These are phyloP conservation scores for Drosophila dunni DNA, from an alignment of 1,140 invertebrate genomes.

Conservation along the genomic window DNA sequence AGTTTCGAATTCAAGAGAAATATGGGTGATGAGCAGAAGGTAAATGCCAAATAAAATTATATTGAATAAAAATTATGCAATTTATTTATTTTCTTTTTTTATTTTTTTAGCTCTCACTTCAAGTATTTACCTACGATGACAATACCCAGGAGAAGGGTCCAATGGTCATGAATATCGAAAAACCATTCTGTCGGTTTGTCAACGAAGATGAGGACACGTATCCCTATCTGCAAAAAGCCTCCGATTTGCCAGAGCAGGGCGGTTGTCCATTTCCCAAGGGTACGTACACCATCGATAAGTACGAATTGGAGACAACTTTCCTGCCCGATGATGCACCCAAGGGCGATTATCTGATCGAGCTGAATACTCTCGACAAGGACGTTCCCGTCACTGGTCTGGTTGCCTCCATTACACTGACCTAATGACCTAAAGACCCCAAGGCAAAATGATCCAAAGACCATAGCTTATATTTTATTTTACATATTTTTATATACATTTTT, in stretches of 20 bases:
- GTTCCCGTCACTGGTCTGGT: constrained; percentile 49
- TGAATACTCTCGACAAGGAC: constrained; percentile 51
- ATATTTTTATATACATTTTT: background rate
- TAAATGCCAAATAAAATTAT: constrained; percentile 7
- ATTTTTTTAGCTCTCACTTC: constrained; percentile 38
- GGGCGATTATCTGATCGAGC: constrained; percentile 56
- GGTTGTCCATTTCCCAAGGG: constrained; percentile 68
- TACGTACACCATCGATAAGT: constrained; percentile 61
- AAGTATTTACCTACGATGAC: constrained; percentile 55
- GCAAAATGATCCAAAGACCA: background rate
- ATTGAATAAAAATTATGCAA: background rate
- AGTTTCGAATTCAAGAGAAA: constrained; percentile 64
- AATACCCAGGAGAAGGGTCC: constrained; percentile 44
- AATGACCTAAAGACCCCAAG: background rate
- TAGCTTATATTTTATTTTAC: too few species aligned
- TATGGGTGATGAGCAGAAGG: constrained; percentile 64
- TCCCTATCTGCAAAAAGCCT: constrained; percentile 55
- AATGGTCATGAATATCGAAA: constrained; percentile 63
- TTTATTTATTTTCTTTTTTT: background rate
- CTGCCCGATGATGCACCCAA: constrained; percentile 66
- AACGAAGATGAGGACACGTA: constrained; percentile 70
- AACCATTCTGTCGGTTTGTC: constrained; percentile 69
- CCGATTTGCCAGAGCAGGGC: constrained; percentile 59
- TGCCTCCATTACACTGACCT: constrained; percentile 59
- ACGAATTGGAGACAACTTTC: constrained; percentile 69